A percentile compares a stretch with the other conserved stretches of the same genome.
Evolutionary conservation across 2,113 vertebrate genomes (phyloP).

Genomic region (Lepus americanus): DNA sequence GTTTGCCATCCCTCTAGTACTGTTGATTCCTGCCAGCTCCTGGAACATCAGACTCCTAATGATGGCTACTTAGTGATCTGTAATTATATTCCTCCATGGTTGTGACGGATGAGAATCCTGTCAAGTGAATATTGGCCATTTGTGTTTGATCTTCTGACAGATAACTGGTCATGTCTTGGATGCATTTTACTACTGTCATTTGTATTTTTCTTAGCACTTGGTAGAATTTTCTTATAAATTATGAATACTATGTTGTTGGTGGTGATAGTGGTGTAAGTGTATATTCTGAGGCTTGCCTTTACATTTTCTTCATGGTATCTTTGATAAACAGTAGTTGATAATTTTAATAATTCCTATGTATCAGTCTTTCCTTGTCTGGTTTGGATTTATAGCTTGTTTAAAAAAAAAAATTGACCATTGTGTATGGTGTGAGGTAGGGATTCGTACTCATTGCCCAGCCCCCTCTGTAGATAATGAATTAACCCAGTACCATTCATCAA

Average conservation of each 20-base stretch:
- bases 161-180: slow-evolving; percentile 7
- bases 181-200: neutral
- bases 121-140: neutral
- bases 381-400: slow-evolving; percentile 47
- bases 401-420: neutral
- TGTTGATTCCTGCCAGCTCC: neutral
- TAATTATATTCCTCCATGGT: neutral
- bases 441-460: neutral
- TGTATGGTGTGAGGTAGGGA: neutral
- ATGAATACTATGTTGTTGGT: neutral
- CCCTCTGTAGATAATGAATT: neutral
- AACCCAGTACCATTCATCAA: neutral
- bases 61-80: neutral
- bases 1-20: neutral
- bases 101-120: slow-evolving; percentile 19
- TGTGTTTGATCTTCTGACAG: slow-evolving; percentile 43
- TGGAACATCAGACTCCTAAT: neutral
- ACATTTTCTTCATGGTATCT: neutral
- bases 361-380: neutral
- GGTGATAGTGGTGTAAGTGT: neutral
- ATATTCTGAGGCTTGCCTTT: neutral
- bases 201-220: neutral
- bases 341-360: slow-evolving; percentile 7
- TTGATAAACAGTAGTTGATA: neutral
- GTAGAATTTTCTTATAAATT: neutral